These are phyloP conservation scores for Rutpela maculata DNA, from an alignment of 2,888 invertebrate species.

Conservation along the genomic window DNA sequence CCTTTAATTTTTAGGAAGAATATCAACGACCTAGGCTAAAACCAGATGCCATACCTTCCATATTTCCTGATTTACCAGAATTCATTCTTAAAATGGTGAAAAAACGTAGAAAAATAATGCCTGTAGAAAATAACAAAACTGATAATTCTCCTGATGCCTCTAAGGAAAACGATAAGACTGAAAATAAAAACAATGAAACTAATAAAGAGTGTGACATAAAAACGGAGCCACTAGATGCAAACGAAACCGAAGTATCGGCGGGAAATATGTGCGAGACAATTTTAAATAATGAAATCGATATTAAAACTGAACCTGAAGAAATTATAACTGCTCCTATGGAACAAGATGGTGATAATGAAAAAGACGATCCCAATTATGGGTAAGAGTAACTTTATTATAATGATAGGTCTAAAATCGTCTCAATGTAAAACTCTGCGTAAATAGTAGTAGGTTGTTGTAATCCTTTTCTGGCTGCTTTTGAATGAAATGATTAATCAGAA, in stretches of 20 bases:
- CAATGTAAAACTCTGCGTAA: neutral
- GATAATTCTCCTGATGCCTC: neutral
- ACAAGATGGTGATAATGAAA: constrained; percentile 34
- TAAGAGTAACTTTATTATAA: neutral
- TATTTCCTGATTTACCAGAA: constrained; percentile 58
- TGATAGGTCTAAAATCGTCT: neutral
- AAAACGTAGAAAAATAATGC: constrained; percentile 53
- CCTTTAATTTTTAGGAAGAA: constrained; percentile 51
- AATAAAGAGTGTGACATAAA: constrained; percentile 32
- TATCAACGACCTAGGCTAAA: constrained; percentile 55
- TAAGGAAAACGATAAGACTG: constrained; percentile 17
- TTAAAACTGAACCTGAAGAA: constrained; percentile 51
- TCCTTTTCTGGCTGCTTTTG: too few species aligned
- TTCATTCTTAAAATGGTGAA: constrained; percentile 54
- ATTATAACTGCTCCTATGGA: neutral
- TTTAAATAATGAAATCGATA: constrained; percentile 49
- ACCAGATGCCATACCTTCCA: constrained; percentile 57
- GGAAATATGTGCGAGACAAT: constrained; percentile 14
- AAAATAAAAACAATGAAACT: constrained; percentile 33
- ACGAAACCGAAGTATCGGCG: neutral
- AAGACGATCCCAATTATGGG: constrained; percentile 36
- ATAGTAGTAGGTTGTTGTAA: too few species aligned
- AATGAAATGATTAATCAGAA: neutral
- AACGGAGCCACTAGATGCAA: constrained; percentile 18
- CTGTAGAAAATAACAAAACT: neutral